A percentile compares a stretch with the other conserved stretches of the same genome.
phyloP scores from a whole-genome alignment of 2,888 invertebrate species.

The Dasypogon diadema region DNA sequence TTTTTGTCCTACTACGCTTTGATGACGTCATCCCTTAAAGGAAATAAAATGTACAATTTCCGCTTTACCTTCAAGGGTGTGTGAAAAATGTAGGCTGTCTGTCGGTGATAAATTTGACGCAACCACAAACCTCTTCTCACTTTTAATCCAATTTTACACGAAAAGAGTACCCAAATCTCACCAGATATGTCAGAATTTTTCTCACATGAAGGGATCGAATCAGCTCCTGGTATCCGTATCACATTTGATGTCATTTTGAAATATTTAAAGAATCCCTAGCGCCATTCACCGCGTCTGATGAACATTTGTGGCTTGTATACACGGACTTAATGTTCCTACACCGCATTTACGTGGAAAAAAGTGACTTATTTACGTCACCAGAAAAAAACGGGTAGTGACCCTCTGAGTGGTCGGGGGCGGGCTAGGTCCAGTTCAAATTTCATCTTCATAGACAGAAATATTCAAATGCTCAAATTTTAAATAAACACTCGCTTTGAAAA shows the following conservation, averaged over 20 bases:
- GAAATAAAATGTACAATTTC: no score
- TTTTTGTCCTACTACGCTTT: no score
- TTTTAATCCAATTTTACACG: slow-evolving; percentile 7
- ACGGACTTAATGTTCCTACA: no score
- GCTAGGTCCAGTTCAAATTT: neutral
- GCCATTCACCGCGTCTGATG: no score
- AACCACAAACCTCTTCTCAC: slow-evolving; percentile 9
- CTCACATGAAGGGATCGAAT: neutral
- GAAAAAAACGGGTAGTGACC: neutral
- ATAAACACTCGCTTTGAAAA: slow-evolving; percentile 27
- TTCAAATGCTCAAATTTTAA: slow-evolving; percentile 23
- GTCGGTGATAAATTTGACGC: slow-evolving; percentile 5
- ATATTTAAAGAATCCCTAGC: neutral
- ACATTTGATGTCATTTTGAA: slow-evolving; percentile 23
- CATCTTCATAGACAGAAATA: neutral
- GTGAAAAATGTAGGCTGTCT: neutral
- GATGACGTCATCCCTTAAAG: no score
- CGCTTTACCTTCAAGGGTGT: neutral
- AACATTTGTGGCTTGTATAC: no score
- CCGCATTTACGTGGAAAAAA: neutral
- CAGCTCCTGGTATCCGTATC: neutral
- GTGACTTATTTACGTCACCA: neutral
- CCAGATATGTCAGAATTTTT: slow-evolving; percentile 24
- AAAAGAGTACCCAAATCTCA: slow-evolving; percentile 18
- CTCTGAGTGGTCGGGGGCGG: neutral